phyloP scores from a whole-genome alignment of 2,113 vertebrate species.

The Ginglymostoma cirratum region DNA sequence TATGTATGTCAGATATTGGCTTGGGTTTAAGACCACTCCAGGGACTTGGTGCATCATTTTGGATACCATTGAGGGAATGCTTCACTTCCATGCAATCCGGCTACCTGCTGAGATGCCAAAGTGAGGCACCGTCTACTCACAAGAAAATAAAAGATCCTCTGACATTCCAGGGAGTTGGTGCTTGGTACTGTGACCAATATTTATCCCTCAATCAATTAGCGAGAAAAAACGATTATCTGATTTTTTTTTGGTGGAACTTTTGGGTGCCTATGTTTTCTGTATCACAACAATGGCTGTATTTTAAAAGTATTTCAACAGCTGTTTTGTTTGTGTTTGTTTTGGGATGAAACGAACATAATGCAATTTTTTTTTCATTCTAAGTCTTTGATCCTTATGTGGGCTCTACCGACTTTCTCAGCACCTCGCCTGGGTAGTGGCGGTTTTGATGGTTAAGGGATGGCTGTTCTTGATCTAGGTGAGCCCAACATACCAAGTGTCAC shows the following conservation, averaged over 20 bases:
- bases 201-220: neutral
- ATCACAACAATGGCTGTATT: neutral
- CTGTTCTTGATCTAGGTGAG: neutral
- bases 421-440: neutral
- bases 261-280: neutral
- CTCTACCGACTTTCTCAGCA: neutral
- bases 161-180: neutral
- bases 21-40: neutral
- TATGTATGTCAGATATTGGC: neutral
- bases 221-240: neutral
- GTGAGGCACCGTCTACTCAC: neutral
- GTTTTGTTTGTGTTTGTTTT: neutral
- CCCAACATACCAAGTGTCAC: neutral
- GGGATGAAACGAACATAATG: neutral
- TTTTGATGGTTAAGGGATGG: neutral
- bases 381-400: neutral
- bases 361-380: neutral
- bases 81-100: neutral
- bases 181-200: neutral
- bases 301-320: neutral
- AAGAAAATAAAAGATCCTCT: neutral
- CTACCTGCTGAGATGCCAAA: neutral
- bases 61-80: neutral
- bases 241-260: neutral
- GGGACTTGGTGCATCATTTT: neutral